Percentiles rank a stretch among this genome's conserved stretches.
These are phyloP conservation scores for Enchytraeus crypticus DNA, from an alignment of 2,888 invertebrate species.

Conservation along the genomic window DNA sequence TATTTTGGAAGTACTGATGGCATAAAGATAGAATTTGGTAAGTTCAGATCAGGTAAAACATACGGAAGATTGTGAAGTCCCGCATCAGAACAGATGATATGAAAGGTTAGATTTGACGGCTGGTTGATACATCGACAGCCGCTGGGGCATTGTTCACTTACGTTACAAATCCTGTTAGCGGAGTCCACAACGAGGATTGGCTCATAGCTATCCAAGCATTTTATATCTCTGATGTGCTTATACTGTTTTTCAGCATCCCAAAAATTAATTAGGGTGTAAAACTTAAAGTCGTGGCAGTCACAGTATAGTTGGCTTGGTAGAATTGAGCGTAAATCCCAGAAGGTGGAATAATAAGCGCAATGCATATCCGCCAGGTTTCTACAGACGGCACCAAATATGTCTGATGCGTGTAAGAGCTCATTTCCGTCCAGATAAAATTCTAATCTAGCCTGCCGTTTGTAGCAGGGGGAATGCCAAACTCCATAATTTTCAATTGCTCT, in stretches of 20 bases:
- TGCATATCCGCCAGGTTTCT: background rate
- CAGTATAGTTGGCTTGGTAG: background rate
- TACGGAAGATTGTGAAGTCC: background rate
- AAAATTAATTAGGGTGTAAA: background rate
- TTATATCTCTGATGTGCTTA: too few relatives aligned
- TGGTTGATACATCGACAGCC: background rate
- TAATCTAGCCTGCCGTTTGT: background rate
- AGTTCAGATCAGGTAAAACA: background rate
- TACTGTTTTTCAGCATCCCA: too few relatives aligned
- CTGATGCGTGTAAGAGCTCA: background rate
- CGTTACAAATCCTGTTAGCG: constrained; percentile 2
- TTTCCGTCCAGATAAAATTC: background rate
- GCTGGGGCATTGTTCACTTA: background rate
- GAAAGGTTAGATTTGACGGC: background rate
- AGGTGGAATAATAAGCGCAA: too few relatives aligned
- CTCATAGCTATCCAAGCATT: background rate
- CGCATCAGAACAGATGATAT: background rate
- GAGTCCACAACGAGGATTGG: background rate
- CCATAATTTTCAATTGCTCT: background rate
- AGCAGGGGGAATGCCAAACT: background rate
- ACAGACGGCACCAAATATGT: background rate
- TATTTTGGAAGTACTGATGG: background rate
- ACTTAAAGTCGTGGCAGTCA: constrained; percentile 7
- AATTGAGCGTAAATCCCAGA: background rate
- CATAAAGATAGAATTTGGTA: background rate